These are phyloP conservation scores for Lynx canadensis DNA, from an alignment of 2,113 vertebrate species.

Conservation along the genomic window DNA sequence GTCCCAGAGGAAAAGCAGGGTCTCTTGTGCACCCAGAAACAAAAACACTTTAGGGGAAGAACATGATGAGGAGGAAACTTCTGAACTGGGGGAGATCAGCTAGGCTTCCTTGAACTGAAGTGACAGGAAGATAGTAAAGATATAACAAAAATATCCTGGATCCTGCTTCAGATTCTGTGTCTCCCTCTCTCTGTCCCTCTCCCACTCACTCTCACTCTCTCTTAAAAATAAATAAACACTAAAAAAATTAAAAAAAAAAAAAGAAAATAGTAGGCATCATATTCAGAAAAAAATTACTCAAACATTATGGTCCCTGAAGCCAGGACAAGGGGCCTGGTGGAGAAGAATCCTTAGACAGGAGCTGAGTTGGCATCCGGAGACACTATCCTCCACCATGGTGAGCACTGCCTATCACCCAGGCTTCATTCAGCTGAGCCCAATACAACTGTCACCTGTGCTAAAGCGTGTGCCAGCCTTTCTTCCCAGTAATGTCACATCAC, in stretches of 20 bases:
- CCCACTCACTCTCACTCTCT: too few species aligned
- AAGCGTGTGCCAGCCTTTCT: neutral
- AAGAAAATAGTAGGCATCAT: too few species aligned
- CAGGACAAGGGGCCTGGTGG: neutral
- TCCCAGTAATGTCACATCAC: neutral
- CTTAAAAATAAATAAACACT: too few species aligned
- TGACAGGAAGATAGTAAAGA: neutral
- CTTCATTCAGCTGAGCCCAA: neutral
- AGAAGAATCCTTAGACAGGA: neutral
- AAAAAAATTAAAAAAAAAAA: too few species aligned
- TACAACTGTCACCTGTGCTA: neutral
- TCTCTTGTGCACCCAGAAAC: neutral
- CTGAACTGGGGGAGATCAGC: too few species aligned
- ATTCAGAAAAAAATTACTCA: too few species aligned
- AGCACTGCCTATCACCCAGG: neutral
- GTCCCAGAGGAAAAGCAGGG: neutral
- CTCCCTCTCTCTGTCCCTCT: too few species aligned
- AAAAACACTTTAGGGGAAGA: neutral
- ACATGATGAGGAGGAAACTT: neutral
- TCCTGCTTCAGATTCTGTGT: too few species aligned
- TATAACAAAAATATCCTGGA: neutral
- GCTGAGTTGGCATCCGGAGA: neutral
- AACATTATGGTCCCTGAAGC: neutral
- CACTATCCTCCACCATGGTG: neutral
- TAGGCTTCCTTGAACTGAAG: neutral